phyloP scores from a whole-genome alignment of 2,113 vertebrate species.

The Gallinago jamesoni region DNA sequence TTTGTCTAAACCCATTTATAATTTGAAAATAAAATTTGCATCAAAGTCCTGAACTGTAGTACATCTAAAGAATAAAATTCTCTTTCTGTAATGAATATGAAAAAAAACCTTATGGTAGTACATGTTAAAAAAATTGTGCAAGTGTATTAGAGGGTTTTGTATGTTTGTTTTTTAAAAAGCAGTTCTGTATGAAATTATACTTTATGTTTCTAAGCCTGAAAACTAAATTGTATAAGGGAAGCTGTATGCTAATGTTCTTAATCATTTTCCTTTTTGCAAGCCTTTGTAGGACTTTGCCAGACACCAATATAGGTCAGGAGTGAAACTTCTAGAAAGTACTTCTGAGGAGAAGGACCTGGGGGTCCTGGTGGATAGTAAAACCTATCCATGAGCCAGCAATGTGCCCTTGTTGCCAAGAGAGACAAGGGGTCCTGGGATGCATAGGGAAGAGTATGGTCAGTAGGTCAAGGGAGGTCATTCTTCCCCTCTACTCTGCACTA shows the following conservation, averaged over 20 bases:
- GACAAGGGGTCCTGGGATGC: no score
- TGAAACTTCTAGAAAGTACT: no score
- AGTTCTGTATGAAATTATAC: neutral
- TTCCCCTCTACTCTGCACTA: no score
- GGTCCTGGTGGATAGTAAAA: no score
- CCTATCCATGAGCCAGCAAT: no score
- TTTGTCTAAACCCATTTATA: neutral
- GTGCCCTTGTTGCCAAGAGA: no score
- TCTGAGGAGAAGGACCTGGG: no score
- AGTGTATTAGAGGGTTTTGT: rapidly evolving
- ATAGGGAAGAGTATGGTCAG: no score
- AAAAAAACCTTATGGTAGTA: neutral
- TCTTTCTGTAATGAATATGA: neutral
- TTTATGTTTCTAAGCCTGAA: neutral
- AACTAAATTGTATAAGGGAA: neutral
- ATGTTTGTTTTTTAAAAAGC: neutral
- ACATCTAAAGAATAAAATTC: neutral
- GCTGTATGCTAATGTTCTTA: neutral
- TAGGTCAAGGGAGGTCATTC: no score
- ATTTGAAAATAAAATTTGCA: neutral
- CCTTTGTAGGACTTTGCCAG: neutral
- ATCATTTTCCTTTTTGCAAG: neutral
- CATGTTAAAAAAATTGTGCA: neutral
- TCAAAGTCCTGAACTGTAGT: neutral
- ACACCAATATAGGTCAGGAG: no score